Evolutionary conservation across 2,797 vertebrate genomes (phyloP).

Genomic region (Carduelis carduelis): DNA sequence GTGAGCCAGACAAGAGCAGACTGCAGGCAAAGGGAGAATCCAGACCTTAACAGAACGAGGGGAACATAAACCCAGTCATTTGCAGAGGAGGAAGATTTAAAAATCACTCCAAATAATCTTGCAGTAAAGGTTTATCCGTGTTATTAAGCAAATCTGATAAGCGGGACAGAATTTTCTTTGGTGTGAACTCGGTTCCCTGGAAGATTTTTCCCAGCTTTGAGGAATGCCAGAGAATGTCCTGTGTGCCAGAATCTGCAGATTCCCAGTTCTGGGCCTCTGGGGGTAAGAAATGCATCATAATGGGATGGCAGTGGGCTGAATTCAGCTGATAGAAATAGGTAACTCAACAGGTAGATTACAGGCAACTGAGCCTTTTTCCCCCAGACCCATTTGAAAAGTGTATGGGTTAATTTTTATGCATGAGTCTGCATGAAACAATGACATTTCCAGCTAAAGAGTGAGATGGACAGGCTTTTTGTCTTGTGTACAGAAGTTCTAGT

Average conservation of each 20-base stretch:
- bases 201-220: background rate
- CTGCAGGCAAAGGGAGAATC: constrained; percentile 5
- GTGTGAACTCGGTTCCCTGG: background rate
- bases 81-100: background rate
- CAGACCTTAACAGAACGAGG: background rate
- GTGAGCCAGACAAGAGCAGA: constrained; percentile 50
- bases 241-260: background rate
- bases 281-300: background rate
- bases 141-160: background rate
- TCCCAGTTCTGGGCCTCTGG: background rate
- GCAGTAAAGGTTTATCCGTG: background rate
- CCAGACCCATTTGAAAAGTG: background rate
- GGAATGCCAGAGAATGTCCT: background rate
- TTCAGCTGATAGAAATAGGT: background rate
- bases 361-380: background rate
- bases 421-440: background rate
- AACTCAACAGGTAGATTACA: background rate
- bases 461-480: background rate
- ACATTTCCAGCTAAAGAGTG: background rate
- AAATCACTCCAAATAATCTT: background rate
- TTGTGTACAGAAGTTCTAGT: background rate
- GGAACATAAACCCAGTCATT: background rate
- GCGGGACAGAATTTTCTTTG: background rate
- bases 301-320: background rate
- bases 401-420: background rate